Conservation (phyloP, 2,797 vertebrate genomes). For the Coluber constrictor region DNA sequence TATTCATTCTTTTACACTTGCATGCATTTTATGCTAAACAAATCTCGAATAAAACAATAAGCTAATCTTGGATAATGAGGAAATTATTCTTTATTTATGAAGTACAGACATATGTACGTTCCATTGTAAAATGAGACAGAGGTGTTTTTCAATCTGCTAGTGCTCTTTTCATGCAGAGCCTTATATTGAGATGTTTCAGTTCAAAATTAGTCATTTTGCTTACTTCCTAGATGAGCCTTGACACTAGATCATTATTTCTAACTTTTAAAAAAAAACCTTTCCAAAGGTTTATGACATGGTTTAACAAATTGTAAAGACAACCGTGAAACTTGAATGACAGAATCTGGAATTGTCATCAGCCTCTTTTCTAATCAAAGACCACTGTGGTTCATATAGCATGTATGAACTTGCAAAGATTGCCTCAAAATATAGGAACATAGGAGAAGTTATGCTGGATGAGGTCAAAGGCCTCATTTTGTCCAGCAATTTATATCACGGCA, state of each 20-base stretch:
- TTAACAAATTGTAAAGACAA: neutral
- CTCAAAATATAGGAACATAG: neutral
- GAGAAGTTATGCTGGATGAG: neutral
- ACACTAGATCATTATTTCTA: neutral
- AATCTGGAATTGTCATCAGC: neutral
- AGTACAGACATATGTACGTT: neutral
- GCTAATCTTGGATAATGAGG: neutral
- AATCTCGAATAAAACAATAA: neutral
- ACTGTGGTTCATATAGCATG: neutral
- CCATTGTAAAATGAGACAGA: neutral
- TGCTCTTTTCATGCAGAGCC: neutral
- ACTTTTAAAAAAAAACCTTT: neutral
- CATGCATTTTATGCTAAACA: neutral
- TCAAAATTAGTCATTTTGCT: neutral
- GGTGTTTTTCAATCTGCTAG: neutral
- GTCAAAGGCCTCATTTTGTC: neutral
- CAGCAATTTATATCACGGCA: neutral
- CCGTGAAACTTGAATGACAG: neutral
- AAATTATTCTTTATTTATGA: neutral
- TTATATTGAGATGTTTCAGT: neutral
- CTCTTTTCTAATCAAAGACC: neutral
- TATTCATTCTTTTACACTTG: neutral
- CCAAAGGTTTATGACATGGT: neutral
- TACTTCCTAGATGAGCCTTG: neutral
- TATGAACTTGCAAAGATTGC: neutral